These are phyloP conservation scores for Megaustenia siamemsis DNA, from an alignment of 2,888 invertebrate species.

Conservation along the genomic window DNA sequence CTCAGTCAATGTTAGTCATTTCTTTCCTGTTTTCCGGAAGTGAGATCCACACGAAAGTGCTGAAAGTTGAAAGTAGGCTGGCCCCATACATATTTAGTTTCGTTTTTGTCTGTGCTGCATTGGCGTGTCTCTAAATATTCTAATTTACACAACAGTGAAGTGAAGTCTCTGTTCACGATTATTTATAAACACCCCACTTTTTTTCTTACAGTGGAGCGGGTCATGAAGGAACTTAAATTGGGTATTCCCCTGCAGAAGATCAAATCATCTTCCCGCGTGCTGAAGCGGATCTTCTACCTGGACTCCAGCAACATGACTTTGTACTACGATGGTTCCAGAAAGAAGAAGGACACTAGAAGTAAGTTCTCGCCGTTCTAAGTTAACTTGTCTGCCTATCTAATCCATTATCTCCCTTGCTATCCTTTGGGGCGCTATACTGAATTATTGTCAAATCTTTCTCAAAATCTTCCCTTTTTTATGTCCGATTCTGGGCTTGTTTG, in stretches of 20 bases:
- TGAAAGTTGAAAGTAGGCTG: neutral
- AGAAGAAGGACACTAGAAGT: slow-evolving; percentile 65
- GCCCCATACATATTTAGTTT: neutral
- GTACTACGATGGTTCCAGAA: slow-evolving; percentile 71
- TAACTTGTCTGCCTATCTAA: too few species aligned
- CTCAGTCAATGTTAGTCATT: neutral
- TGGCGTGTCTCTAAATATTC: neutral
- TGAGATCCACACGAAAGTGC: neutral
- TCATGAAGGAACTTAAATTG: slow-evolving; percentile 63
- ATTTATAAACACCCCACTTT: neutral
- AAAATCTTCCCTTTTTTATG: too few species aligned
- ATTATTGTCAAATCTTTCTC: too few species aligned
- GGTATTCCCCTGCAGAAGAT: slow-evolving; percentile 68
- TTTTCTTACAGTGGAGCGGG: slow-evolving; percentile 68
- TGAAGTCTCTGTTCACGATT: neutral
- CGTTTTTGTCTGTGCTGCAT: neutral
- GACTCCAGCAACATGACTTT: slow-evolving; percentile 70
- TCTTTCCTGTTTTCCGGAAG: neutral
- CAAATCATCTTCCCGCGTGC: slow-evolving; percentile 68
- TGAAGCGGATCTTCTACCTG: slow-evolving; percentile 67
- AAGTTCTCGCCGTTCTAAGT: too few species aligned
- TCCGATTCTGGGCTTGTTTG: too few species aligned
- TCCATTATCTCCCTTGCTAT: too few species aligned
- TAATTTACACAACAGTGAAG: too few species aligned
- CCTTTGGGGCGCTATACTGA: too few species aligned